Evolutionary conservation across 1,140 invertebrate species (phyloP).

Genomic region (Cotesia typhae): DNA sequence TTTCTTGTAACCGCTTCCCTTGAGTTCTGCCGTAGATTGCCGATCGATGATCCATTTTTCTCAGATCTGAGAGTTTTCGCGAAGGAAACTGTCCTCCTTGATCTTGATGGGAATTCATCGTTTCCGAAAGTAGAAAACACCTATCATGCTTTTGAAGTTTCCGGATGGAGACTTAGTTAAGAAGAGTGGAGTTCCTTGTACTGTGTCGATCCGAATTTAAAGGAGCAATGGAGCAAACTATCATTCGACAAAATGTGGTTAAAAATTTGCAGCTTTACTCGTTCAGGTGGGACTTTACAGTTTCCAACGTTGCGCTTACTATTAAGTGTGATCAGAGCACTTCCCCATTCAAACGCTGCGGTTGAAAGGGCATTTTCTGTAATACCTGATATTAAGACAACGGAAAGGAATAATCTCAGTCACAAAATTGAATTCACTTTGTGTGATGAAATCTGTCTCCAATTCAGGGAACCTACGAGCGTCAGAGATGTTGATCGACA

Average conservation of each 20-base stretch:
- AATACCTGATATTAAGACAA: too few species aligned
- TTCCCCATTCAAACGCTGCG: too few species aligned
- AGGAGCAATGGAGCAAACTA: too few species aligned
- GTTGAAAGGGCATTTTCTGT: too few species aligned
- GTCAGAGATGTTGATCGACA: not conserved
- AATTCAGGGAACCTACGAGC: constrained; percentile 13
- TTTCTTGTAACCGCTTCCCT: not conserved
- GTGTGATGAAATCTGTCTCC: constrained; percentile 30
- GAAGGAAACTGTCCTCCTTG: not conserved
- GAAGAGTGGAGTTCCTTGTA: not conserved
- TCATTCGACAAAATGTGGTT: too few species aligned
- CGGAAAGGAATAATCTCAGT: too few species aligned
- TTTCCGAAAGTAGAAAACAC: not conserved
- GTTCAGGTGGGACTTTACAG: too few species aligned
- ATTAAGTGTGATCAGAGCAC: too few species aligned
- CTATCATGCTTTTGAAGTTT: not conserved
- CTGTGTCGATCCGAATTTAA: not conserved
- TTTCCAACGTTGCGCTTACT: too few species aligned
- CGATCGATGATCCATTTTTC: not conserved
- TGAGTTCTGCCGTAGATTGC: not conserved
- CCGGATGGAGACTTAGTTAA: not conserved
- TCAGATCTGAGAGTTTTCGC: not conserved
- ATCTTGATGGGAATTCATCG: not conserved
- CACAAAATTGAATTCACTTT: not conserved
- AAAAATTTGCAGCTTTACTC: too few species aligned